Evolutionary conservation across 1,140 invertebrate genomes (phyloP), one percentile per base, ranked within the genome.

Genomic region (Tetraneura akinire): DNA sequence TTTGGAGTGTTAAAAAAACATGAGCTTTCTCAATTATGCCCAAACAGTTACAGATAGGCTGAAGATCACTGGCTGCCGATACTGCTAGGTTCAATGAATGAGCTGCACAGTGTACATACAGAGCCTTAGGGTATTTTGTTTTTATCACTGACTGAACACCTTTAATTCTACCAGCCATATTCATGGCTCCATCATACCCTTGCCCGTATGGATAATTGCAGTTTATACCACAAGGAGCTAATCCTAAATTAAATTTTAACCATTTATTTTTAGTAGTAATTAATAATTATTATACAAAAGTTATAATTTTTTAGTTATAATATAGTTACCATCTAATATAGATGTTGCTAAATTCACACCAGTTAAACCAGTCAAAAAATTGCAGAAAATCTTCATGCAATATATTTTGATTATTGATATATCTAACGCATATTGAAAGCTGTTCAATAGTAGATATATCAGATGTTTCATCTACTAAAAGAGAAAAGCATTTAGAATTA

Each of bases 111-210:
- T 83, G 83, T 21, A 82, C 78, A 66, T 82, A 84, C 47, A 82
- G n/a, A 49, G 82, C 83, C 47, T 49, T 53, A 45, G 82, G 81
- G 74, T 83, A 70, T 78, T 80, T 81, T 16, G 81, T 71, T 74
- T 66, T 70, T 23, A 84, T 81, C 45, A 62, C 55, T 47, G 81
- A 64, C 57, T 84, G 81, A 14, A 83, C 83, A 81, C 83, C 82
- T 78, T 82, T 83, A 32, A 82, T 80, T 80, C 81, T 81, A 11
- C 83, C 84, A 82, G 45, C 80, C 81, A 85, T 83, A 16, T 80
- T 80, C 81, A 81, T 45, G 51, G 81, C 23, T 6, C 82, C 82
- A 82, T 84, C 84, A 82, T 84, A 55, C 1, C 81, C 82, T 82
- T 83, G 83, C 0, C 82, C 82, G 68, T 81, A 51, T 37, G 83